Base-by-base conservation (phyloP, 2,113 vertebrate genomes). In the Mola mola region DNA sequence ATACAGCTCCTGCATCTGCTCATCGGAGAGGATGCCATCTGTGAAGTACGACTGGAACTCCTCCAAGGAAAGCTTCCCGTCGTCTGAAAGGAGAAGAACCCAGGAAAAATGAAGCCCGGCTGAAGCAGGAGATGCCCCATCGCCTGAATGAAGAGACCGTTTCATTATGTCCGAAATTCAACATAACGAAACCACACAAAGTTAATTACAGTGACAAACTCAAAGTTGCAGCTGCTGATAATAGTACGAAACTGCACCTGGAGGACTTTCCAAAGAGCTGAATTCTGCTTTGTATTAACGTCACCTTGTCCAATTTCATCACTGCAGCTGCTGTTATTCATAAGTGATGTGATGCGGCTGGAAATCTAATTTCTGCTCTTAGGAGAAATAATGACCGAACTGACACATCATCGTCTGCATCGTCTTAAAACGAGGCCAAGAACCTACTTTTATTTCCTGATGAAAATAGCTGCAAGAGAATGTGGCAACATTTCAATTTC, bases 11-110 rank as follows among this genome's bases (percentile, higher is more conserved):
- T 88, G 93, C 89, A 98, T 93, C 90, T 98, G 95, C 64, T 92
- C 90, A 0, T 92, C 90, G 16, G 93, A 96, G 63, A 98, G 94
- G 87, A 98, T 92, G 36, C 95, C 95, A 42, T 98, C 96, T 2
- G 94, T 85, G 41, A 97, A 98, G 72, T 96, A 97, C 20, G 95
- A 95, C 90, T 96, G 95, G 91, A 98, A 98, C 85, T 98, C 95
- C 78, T 97, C 96, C 82, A 97, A 93, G 19, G 95, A 96, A 67
- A 98, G 91, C 82, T 96, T 98, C 51, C 96, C 96, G 3, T 98
- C 96, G 71, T 98, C 96, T 97, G 90, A 48, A 65, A 65, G 40
- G 29, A 79, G 53, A 77, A 16, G 60, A 57, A 38, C 15, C 16
- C 6, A 2, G 28, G 13, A 62, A 53, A 49, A 62, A 44, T 61